Conservation (phyloP, 2,113 vertebrate species). For the Callithrix jacchus region DNA sequence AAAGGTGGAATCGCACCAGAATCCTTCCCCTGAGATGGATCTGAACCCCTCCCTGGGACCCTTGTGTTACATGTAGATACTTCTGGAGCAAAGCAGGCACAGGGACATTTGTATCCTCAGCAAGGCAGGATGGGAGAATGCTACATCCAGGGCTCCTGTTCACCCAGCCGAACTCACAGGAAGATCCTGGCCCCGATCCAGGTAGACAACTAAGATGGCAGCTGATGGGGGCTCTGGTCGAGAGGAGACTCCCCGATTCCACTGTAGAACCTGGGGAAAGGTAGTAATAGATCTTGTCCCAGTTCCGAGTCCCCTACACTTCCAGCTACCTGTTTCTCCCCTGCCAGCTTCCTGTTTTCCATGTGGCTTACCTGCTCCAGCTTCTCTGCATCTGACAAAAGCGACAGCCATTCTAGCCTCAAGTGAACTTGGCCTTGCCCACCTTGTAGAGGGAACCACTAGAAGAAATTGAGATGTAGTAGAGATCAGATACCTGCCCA, state of each 20-base stretch:
- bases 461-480: neutral
- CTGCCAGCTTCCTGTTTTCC: neutral
- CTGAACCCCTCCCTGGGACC: neutral
- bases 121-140: neutral
- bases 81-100: neutral
- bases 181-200: conserved; percentile 91
- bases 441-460: conserved; percentile 92
- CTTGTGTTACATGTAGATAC: neutral
- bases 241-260: conserved; percentile 85
- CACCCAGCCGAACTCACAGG: conserved; percentile 85
- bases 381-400: conserved; percentile 88
- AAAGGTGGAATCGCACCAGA: neutral
- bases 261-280: conserved; percentile 86
- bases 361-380: conserved; percentile 87
- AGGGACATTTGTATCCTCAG: neutral
- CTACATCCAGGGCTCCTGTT: neutral
- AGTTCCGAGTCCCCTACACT: accelerated
- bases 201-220: conserved; percentile 91
- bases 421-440: conserved; percentile 90
- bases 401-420: conserved; percentile 92
- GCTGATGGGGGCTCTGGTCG: conserved; percentile 90
- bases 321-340: neutral
- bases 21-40: neutral
- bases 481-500: neutral
- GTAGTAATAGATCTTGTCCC: neutral